Evolutionary conservation across 2,888 invertebrate genomes (phyloP).

Genomic region (Cerceris rybyensis): DNA sequence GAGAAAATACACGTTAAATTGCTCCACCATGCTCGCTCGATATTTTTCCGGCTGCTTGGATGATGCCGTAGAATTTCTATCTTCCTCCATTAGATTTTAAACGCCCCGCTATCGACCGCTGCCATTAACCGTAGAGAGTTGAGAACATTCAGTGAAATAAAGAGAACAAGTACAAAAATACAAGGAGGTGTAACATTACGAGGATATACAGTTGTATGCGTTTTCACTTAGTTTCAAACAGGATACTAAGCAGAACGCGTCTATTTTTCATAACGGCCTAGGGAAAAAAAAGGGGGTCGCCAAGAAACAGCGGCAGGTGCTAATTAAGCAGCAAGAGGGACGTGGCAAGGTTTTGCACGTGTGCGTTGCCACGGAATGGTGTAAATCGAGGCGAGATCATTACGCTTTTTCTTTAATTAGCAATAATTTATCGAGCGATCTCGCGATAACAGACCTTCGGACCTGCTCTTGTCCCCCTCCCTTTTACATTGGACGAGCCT

Average conservation of each 20-base stretch:
- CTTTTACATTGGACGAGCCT: constrained; percentile 2
- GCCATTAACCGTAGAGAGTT: too few species aligned
- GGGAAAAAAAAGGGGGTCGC: not conserved
- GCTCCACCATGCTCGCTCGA: not conserved
- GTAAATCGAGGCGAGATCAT: constrained; percentile 68
- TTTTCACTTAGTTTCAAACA: too few species aligned
- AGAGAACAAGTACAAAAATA: too few species aligned
- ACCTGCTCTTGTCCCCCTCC: constrained; percentile 1
- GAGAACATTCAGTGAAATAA: too few species aligned
- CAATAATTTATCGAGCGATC: constrained; percentile 72
- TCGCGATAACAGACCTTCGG: constrained; percentile 46
- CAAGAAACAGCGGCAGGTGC: constrained; percentile 44
- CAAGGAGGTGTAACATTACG: too few species aligned
- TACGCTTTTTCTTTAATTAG: constrained; percentile 74
- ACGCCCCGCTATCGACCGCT: too few species aligned
- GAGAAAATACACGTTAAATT: constrained; percentile 25
- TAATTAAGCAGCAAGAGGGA: constrained; percentile 42
- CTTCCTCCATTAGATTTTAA: too few species aligned
- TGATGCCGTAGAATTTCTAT: not conserved
- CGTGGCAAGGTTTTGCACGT: constrained; percentile 16
- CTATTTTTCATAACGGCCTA: not conserved
- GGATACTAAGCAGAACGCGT: not conserved
- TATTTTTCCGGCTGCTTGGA: not conserved
- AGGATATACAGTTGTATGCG: too few species aligned
- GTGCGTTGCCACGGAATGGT: constrained; percentile 13